A percentile compares a stretch with the other conserved stretches of the same genome.
phyloP scores from a whole-genome alignment of 2,113 vertebrate genomes.

The Rhabdomys dilectus region DNA sequence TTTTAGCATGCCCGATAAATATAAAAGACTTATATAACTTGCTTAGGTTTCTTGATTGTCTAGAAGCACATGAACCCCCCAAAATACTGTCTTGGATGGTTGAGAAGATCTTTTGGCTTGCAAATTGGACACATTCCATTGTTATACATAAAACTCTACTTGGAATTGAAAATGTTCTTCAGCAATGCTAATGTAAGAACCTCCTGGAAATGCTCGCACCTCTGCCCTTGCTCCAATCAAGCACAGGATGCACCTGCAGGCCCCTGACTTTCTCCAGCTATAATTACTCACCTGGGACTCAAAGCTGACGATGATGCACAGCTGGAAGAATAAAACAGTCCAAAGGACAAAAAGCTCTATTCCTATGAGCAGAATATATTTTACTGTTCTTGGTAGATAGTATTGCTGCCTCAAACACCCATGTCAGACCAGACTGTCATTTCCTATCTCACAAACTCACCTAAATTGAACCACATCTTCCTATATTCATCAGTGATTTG shows the following conservation, averaged over 20 bases:
- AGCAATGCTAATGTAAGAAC: conserved; percentile 67
- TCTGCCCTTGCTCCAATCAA: conserved; percentile 71
- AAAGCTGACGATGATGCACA: conserved; percentile 68
- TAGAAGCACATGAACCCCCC: conserved; percentile 60
- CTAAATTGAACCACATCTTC: conserved; percentile 20
- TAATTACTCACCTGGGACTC: conserved; percentile 74
- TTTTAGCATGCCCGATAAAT: conserved; percentile 5
- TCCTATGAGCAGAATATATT: conserved; percentile 57
- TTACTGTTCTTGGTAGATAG: conserved; percentile 59
- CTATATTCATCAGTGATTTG: conserved; percentile 33
- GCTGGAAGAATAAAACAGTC: conserved; percentile 75
- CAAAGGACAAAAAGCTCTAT: conserved; percentile 68
- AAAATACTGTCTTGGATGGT: conserved; percentile 22
- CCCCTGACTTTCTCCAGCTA: conserved; percentile 71
- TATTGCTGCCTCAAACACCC: conserved; percentile 43
- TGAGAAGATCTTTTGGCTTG: conserved; percentile 65
- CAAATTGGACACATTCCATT: conserved; percentile 54
- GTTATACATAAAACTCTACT: conserved; percentile 66
- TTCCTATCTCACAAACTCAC: background rate
- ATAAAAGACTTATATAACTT: conserved; percentile 34
- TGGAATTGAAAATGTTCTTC: conserved; percentile 69
- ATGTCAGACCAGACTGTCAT: background rate
- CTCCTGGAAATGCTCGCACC: conserved; percentile 74
- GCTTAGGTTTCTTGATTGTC: conserved; percentile 49
- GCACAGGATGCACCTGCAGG: conserved; percentile 77